These are phyloP conservation scores for Tragopan temminckii DNA, from an alignment of 2,797 vertebrate species.

Conservation along the genomic window DNA sequence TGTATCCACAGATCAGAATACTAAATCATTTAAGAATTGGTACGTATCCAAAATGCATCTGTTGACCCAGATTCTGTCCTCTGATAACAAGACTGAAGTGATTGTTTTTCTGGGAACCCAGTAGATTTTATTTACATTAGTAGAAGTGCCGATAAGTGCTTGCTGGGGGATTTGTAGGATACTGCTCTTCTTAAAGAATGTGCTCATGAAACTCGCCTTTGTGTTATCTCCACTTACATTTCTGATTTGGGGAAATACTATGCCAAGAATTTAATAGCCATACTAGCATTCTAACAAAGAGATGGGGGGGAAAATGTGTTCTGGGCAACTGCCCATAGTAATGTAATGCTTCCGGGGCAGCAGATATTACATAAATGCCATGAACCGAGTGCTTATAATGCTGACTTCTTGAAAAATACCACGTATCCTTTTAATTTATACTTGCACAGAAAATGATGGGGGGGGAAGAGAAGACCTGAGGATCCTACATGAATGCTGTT, in stretches of 20 bases:
- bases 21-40: constrained; percentile 82
- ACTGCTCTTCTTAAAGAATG: constrained; percentile 57
- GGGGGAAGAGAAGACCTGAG: not conserved
- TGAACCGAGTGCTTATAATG: not conserved
- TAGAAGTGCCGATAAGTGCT: constrained; percentile 61
- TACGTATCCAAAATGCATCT: constrained; percentile 80
- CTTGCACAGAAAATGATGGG: not conserved
- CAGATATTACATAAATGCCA: not conserved
- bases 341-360: not conserved
- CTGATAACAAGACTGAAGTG: constrained; percentile 74
- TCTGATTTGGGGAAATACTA: not conserved
- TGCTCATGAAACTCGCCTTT: not conserved
- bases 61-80: constrained; percentile 84
- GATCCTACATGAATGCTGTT: not conserved
- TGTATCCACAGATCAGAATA: constrained; percentile 80
- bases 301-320: not conserved
- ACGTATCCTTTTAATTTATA: not conserved
- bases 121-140: constrained; percentile 78
- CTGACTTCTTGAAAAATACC: not conserved
- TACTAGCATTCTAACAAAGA: not conserved
- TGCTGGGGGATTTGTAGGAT: constrained; percentile 53
- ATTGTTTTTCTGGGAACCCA: constrained; percentile 83
- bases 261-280: not conserved
- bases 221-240: constrained; percentile 6
- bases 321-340: fast-evolving